These are phyloP conservation scores for Nyctibius bracteatus DNA, from an alignment of 2,113 vertebrate genomes.

Conservation along the genomic window DNA sequence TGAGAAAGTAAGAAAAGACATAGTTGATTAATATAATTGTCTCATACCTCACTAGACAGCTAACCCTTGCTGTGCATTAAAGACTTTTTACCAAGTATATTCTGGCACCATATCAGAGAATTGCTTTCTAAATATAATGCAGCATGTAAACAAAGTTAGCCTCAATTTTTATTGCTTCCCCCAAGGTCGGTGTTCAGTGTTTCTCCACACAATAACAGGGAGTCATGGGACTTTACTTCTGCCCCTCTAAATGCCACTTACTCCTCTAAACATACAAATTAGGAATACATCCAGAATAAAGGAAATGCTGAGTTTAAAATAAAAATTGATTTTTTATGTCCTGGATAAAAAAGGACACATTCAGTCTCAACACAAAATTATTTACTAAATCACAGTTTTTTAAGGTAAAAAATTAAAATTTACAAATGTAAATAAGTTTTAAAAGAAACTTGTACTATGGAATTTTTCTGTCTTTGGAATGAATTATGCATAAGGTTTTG, in stretches of 20 bases:
- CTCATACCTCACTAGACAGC: conserved; percentile 29
- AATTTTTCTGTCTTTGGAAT: neutral
- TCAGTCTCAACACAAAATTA: neutral
- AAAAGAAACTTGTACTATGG: neutral
- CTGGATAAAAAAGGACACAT: neutral
- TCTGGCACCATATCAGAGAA: neutral
- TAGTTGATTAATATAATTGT: conserved; percentile 34
- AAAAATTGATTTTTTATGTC: neutral
- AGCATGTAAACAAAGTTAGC: neutral
- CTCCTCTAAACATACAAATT: neutral
- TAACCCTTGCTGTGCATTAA: conserved; percentile 27
- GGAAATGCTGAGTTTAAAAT: neutral
- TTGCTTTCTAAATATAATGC: conserved; percentile 9
- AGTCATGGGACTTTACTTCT: neutral
- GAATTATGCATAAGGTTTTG: neutral
- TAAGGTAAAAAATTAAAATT: neutral
- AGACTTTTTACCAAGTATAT: neutral
- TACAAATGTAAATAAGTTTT: neutral
- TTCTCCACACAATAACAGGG: neutral
- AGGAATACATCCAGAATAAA: neutral
- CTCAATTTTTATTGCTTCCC: neutral
- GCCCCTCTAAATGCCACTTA: neutral
- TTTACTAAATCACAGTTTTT: neutral
- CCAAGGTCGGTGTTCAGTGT: neutral
- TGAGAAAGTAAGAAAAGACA: neutral